Conservation (phyloP, 2,113 vertebrate species). For the Oncorhynchus mykiss region DNA sequence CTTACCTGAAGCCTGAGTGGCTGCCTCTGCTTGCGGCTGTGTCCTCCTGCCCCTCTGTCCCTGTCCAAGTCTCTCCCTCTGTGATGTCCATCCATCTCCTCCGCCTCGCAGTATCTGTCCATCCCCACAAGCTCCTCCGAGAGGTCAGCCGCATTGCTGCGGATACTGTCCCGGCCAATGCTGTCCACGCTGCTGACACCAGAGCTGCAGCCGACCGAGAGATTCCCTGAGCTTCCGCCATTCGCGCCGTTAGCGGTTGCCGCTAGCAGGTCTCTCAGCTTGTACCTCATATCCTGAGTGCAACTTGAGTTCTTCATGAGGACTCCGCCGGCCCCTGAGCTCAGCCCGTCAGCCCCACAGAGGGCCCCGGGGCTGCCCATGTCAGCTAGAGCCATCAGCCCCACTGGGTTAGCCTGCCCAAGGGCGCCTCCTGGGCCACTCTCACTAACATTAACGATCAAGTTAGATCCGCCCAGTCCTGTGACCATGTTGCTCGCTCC, state of each 20-base stretch:
- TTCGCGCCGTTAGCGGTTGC: conserved; percentile 66
- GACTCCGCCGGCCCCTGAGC: conserved; percentile 41
- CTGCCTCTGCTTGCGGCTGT: conserved; percentile 92
- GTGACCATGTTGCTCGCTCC: conserved; percentile 49
- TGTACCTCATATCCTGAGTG: conserved; percentile 82
- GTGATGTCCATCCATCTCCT: conserved; percentile 68
- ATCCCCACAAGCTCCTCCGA: conserved; percentile 68
- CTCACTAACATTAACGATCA: conserved; percentile 47
- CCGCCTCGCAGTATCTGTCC: conserved; percentile 72
- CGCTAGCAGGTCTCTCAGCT: conserved; percentile 79
- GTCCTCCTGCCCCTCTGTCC: conserved; percentile 70
- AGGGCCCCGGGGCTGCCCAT: conserved; percentile 59
- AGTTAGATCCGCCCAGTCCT: conserved; percentile 39
- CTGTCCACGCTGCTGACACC: conserved; percentile 62
- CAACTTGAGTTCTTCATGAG: conserved; percentile 72
- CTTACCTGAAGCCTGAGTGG: conserved; percentile 85
- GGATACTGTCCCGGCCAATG: conserved; percentile 67
- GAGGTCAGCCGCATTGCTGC: conserved; percentile 63
- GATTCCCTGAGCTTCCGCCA: conserved; percentile 54
- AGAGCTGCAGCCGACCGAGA: conserved; percentile 63
- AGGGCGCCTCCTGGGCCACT: conserved; percentile 52
- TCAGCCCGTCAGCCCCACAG: conserved; percentile 65
- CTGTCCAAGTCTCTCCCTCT: conserved; percentile 69
- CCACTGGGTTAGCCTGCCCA: conserved; percentile 63
- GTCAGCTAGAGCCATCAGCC: conserved; percentile 61